Conservation (phyloP, 2,113 vertebrate species). For the Marmota flaviventris region DNA sequence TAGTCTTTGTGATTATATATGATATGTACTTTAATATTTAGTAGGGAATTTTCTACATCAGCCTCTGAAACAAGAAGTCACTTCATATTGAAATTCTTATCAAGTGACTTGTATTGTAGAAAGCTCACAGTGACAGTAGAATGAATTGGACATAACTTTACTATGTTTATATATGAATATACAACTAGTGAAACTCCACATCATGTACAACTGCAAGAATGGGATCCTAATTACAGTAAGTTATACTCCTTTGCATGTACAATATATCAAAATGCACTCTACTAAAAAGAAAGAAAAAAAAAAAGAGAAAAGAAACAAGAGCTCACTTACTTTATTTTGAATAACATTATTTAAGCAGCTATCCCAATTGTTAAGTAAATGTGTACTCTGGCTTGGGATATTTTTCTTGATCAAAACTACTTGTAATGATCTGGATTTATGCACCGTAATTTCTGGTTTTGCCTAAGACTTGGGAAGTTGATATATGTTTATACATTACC, state of each 20-base stretch:
- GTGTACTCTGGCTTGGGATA: background rate
- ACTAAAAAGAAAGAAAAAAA: too few species aligned
- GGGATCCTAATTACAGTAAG: too few species aligned
- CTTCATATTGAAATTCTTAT: background rate
- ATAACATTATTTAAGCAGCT: background rate
- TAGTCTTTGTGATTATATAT: background rate
- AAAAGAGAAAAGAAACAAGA: too few species aligned
- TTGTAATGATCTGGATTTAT: background rate
- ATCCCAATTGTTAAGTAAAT: background rate
- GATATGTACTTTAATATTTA: background rate
- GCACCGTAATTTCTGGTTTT: background rate
- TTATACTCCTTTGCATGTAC: too few species aligned
- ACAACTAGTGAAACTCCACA: too few species aligned
- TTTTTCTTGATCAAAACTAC: slow-evolving; percentile 18
- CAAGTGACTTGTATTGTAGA: background rate
- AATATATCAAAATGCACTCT: too few species aligned
- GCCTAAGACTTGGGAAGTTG: background rate
- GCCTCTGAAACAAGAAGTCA: background rate
- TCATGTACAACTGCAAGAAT: too few species aligned
- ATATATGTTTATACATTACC: background rate
- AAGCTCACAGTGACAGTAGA: background rate
- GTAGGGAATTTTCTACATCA: background rate
- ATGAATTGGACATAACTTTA: too few species aligned
- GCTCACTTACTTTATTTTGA: background rate
- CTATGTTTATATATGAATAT: too few species aligned